Conservation (phyloP, 2,797 vertebrate genomes). For the Cirrhinus molitorella region DNA sequence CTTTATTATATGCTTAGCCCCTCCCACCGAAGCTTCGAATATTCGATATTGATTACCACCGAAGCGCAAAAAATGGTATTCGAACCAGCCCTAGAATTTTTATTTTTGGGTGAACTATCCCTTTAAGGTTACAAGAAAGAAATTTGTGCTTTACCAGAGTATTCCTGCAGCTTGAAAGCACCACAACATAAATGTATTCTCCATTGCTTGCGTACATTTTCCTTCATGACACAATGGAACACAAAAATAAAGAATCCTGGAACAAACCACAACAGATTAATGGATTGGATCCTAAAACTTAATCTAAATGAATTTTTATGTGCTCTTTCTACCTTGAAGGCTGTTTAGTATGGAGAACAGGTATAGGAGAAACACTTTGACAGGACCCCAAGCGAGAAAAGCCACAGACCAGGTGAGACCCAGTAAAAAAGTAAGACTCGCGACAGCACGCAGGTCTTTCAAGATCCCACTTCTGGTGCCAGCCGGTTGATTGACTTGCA, state of each 20-base stretch:
- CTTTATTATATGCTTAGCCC: no score
- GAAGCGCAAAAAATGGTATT: no score
- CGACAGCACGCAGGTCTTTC: constrained; percentile 83
- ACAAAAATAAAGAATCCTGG: constrained; percentile 80
- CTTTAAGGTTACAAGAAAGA: neutral
- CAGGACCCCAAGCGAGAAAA: constrained; percentile 85
- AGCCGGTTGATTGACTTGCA: constrained; percentile 79
- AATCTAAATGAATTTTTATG: neutral
- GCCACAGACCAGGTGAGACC: constrained; percentile 89
- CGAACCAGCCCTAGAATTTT: no score
- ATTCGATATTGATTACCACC: no score
- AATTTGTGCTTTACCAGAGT: constrained; percentile 69
- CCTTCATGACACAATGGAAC: constrained; percentile 81
- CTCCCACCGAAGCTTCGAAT: no score
- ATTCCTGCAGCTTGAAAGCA: constrained; percentile 74
- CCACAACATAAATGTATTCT: constrained; percentile 78
- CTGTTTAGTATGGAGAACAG: constrained; percentile 89
- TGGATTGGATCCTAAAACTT: neutral
- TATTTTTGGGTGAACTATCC: no score
- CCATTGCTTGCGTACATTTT: constrained; percentile 79
- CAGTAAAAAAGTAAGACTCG: constrained; percentile 86
- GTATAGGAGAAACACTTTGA: constrained; percentile 83
- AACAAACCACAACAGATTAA: constrained; percentile 40
- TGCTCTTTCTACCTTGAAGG: constrained; percentile 83
- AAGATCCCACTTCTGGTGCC: constrained; percentile 74